Evolutionary conservation across 1,140 invertebrate genomes (phyloP), one percentile per base, ranked within the genome.

Genomic region (Meteorus sp.): DNA sequence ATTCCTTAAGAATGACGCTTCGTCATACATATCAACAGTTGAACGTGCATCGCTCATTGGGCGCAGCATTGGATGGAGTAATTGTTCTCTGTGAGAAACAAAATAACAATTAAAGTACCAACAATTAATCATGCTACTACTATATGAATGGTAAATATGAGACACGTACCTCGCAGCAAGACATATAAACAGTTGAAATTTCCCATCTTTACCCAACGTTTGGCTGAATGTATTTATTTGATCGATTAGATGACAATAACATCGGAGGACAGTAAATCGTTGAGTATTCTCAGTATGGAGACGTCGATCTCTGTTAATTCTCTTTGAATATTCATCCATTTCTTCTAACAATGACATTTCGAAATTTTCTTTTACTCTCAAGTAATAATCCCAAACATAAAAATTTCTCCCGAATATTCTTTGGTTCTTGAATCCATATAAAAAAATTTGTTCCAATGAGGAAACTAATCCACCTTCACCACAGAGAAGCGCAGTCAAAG

Each of bases 141-240:
- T 31, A 20, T 35, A 25, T 22, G 23, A 19, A 25, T 27, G 22
- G 22, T 27, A 47, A 41, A 35, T 11, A 8, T 2, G 39, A 17
- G 13, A 45, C 22, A 50, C 33, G 60, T 60, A 82, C 82, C 81
- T 78, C 22, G 75, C 66, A 54, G 74, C 73, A 6, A 99, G 84
- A 75, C 95, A 97, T 54, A 98, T 89, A 71, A 99, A 97, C 5
- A 98, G 84, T 74, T 99, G 96, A 75, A 99, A 98, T 81, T 97
- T 97, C 23, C 95, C 96, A 83, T 99, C 97, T 77, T 99, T 99
- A 41, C 97, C 97, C 8, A 98, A 81, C 9, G 90, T 87, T 57
- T 90, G 88, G 50, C 91, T 92, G 0, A 88, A 89, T 27, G 86
- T 85, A 73, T 90, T 89, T 43, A 98, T 94, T 80, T 95, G 89